Conservation (phyloP, 2,797 vertebrate genomes). For the Amphiprion clarkii region DNA sequence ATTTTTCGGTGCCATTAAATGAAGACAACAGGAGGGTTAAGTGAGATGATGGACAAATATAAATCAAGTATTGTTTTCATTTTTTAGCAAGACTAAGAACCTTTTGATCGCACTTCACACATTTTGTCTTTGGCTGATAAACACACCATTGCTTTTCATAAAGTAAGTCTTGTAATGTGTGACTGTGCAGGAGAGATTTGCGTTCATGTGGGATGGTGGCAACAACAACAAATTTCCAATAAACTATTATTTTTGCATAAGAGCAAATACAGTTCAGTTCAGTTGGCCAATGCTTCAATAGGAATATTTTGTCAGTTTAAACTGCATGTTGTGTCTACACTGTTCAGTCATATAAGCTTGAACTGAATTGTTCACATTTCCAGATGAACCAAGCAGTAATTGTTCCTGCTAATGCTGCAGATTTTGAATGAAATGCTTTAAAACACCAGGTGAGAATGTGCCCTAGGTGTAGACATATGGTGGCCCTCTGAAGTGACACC, state of each 20-base stretch:
- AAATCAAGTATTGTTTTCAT: too few relatives aligned
- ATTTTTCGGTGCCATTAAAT: too few relatives aligned
- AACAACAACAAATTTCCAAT: not conserved
- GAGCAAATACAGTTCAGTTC: not conserved
- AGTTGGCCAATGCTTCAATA: not conserved
- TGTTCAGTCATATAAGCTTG: not conserved
- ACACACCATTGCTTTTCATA: too few relatives aligned
- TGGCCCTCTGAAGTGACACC: slow-evolving; percentile 16
- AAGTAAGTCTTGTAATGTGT: not conserved
- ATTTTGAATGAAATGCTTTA: not conserved
- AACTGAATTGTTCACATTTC: not conserved
- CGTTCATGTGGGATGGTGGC: not conserved
- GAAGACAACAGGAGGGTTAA: too few relatives aligned
- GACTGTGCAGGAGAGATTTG: too few relatives aligned
- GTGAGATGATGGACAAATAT: too few relatives aligned
- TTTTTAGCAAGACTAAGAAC: too few relatives aligned
- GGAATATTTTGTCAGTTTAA: not conserved
- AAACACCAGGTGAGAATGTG: slow-evolving; percentile 9
- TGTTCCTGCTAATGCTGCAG: not conserved
- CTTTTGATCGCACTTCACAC: too few relatives aligned
- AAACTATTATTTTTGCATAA: not conserved
- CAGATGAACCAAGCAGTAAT: too few relatives aligned
- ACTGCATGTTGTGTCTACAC: not conserved
- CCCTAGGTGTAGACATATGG: slow-evolving; percentile 38
- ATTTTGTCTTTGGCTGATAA: too few relatives aligned